Evolutionary conservation across 1,140 invertebrate genomes (phyloP), one percentile per base, ranked within the genome.

Genomic region (Aethina tumida): DNA sequence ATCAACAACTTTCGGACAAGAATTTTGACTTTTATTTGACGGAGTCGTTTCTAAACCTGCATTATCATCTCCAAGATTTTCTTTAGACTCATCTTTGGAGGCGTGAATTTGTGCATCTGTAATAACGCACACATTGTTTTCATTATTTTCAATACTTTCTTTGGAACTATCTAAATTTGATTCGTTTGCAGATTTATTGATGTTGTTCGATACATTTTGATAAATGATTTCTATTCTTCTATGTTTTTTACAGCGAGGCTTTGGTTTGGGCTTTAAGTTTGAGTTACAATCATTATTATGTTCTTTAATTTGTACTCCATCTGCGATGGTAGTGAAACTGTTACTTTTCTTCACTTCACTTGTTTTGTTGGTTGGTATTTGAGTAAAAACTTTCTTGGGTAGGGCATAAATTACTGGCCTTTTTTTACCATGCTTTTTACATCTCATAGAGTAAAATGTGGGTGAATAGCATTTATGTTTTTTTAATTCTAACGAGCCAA

Each of bases 391-490:
- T 43, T 50, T 55, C 35, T 53, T 48, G 5, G 50, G 52, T 17
- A 61, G 24, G 5, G 57, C 49, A 40, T 59, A 58, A 20, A 62
- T 51, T 7, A 62, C 41, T 2, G 58, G 48, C 14, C 56, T 32
- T 35, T 54, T 58, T 41, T 62, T 62, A 1, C 52, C 52, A 37
- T 62, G 58, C 37, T 62, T 62, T 32, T 59, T 60, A 35, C 56
- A 62, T 8, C 59, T 43, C 48, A 62, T 51, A 4, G 59, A 62
- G 45, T 62, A 60, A 43, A 62, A 62, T 3, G 58, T 62, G 10
- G 59, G 59, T 2, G 59, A 62, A 41, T 62, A 60, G 25, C 59
- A 60, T 42, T 53, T 58, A 32, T 62, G 59, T 32, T 59, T 59
- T 44, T 52, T 56, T 12, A 56, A 41, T 32, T 60, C 56, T 17